phyloP scores from a whole-genome alignment of 2,113 vertebrate species.

The Elanus axillaris region DNA sequence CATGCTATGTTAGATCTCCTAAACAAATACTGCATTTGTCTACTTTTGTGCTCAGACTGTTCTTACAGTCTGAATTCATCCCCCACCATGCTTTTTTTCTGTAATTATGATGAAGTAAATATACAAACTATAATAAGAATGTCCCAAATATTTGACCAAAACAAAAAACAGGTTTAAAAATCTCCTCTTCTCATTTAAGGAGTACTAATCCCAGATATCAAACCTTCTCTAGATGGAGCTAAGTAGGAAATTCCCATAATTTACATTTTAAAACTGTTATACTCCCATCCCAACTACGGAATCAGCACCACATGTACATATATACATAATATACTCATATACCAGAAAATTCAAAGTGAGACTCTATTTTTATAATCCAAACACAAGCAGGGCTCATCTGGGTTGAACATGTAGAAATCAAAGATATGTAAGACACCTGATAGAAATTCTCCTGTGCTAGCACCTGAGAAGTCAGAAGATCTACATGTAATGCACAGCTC shows the following conservation, averaged over 20 bases:
- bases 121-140: neutral
- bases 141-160: neutral
- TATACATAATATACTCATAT: rapidly evolving
- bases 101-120: neutral
- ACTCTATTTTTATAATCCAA: too few relatives aligned
- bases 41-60: neutral
- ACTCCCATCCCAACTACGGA: neutral
- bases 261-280: neutral
- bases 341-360: neutral
- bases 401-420: rapidly evolving
- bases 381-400: rapidly evolving
- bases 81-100: neutral
- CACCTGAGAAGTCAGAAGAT: neutral
- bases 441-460: too few relatives aligned
- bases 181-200: neutral
- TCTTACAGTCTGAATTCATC: neutral
- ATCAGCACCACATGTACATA: rapidly evolving
- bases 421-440: rapidly evolving
- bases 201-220: neutral
- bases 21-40: neutral
- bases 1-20: neutral
- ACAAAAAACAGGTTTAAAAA: neutral
- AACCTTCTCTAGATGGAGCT: neutral
- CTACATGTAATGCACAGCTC: neutral
- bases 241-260: neutral